phyloP scores from a whole-genome alignment of 2,888 invertebrate genomes.

The Standfussiana lucernea region DNA sequence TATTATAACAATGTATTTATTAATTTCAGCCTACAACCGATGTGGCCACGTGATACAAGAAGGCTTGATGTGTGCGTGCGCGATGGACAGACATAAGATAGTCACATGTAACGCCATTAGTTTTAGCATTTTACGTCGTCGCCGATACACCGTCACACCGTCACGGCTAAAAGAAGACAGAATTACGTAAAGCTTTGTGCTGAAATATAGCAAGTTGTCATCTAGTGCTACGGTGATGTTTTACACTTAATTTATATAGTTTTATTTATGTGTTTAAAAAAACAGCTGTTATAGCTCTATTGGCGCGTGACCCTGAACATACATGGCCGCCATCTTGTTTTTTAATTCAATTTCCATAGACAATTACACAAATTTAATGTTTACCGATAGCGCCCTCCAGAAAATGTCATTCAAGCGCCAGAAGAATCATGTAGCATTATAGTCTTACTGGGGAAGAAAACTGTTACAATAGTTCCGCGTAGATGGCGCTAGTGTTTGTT shows the following conservation, averaged over 20 bases:
- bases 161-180: slow-evolving; percentile 21
- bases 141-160: slow-evolving; percentile 61
- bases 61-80: slow-evolving; percentile 69
- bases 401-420: neutral
- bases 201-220: slow-evolving; percentile 21
- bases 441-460: neutral
- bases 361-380: neutral
- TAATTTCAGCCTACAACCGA: slow-evolving; percentile 72
- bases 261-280: slow-evolving; percentile 43
- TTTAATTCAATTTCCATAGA: neutral
- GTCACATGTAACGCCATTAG: slow-evolving; percentile 84
- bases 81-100: slow-evolving; percentile 73
- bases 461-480: neutral
- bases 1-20: neutral
- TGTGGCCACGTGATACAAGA: slow-evolving; percentile 68
- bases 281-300: neutral
- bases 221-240: slow-evolving; percentile 45
- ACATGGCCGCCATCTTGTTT: neutral
- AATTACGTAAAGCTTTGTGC: slow-evolving; percentile 15
- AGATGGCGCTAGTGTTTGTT: neutral
- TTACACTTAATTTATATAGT: slow-evolving; percentile 10
- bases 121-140: slow-evolving; percentile 81
- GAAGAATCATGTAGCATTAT: neutral
- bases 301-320: neutral
- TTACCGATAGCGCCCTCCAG: neutral